A percentile compares a stretch with the other conserved stretches of the same genome.
These are phyloP conservation scores for Bovichtus variegatus DNA, from an alignment of 2,797 vertebrate species.

Conservation along the genomic window DNA sequence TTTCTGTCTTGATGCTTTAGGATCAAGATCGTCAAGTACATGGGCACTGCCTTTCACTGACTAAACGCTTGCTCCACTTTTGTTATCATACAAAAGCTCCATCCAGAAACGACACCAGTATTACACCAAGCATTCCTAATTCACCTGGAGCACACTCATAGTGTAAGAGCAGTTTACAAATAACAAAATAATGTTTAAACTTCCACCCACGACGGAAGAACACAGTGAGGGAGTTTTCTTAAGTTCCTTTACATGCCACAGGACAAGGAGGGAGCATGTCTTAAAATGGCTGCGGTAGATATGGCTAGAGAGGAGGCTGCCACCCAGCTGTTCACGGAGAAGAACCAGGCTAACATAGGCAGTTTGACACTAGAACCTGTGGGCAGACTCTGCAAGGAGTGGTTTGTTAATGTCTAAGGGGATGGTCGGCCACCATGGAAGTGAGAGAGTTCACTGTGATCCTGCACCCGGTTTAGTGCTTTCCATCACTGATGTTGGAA, in stretches of 20 bases:
- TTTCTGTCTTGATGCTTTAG: not conserved
- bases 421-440: conserved; percentile 23
- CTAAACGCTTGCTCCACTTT: not conserved
- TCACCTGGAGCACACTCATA: conserved; percentile 14
- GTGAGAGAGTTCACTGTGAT: conserved; percentile 18
- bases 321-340: conserved; percentile 65
- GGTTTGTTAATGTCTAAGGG: conserved; percentile 58
- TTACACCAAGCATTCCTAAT: not conserved
- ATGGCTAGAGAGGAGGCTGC: conserved; percentile 64
- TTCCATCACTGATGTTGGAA: not conserved
- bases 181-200: conserved; percentile 32
- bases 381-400: conserved; percentile 42
- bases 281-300: conserved; percentile 75
- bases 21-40: not conserved
- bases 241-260: conserved; percentile 58
- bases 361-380: conserved; percentile 44
- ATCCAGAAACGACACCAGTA: not conserved
- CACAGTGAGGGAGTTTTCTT: conserved; percentile 51
- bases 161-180: conserved; percentile 1
- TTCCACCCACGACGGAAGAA: conserved; percentile 39
- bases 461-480: conserved; percentile 8
- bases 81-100: not conserved
- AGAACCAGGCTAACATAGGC: conserved; percentile 37
- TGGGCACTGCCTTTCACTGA: not conserved
- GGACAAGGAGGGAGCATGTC: conserved; percentile 63